Conservation (phyloP, 2,888 invertebrate genomes). For the Syritta pipiens region DNA sequence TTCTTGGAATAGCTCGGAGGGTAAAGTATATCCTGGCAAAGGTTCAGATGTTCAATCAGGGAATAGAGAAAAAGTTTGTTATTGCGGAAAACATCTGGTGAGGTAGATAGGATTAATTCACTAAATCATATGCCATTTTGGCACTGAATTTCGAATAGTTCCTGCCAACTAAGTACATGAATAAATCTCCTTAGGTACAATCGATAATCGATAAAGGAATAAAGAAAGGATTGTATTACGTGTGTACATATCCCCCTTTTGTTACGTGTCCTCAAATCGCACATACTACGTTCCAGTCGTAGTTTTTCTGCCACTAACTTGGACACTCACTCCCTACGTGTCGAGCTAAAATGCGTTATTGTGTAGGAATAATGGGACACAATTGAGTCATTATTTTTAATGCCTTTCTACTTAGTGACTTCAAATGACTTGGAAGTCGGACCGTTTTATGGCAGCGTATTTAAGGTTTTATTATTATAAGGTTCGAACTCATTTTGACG, state of each 20-base stretch:
- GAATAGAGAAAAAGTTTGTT: not conserved
- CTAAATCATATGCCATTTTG: not conserved
- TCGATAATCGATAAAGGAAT: constrained; percentile 8
- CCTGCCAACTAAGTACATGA: too few species aligned
- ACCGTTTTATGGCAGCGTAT: not conserved
- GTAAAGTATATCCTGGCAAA: not conserved
- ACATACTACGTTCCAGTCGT: too few species aligned
- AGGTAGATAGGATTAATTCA: not conserved
- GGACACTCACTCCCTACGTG: too few species aligned
- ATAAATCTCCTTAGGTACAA: too few species aligned
- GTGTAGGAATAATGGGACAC: not conserved
- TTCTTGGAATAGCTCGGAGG: constrained; percentile 9
- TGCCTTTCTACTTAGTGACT: constrained; percentile 5
- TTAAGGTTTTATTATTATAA: not conserved
- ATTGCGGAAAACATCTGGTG: not conserved
- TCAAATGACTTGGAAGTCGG: not conserved
- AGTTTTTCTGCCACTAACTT: too few species aligned
- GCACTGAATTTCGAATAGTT: not conserved
- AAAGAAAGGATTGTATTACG: too few species aligned
- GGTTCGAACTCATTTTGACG: too few species aligned
- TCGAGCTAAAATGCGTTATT: constrained; percentile 1
- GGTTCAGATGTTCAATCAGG: too few species aligned
- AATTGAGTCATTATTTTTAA: not conserved
- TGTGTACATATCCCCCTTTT: too few species aligned
- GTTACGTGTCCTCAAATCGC: too few species aligned